Evolutionary conservation across 2,113 vertebrate genomes (phyloP).

Genomic region (Pterophyllum scalare): DNA sequence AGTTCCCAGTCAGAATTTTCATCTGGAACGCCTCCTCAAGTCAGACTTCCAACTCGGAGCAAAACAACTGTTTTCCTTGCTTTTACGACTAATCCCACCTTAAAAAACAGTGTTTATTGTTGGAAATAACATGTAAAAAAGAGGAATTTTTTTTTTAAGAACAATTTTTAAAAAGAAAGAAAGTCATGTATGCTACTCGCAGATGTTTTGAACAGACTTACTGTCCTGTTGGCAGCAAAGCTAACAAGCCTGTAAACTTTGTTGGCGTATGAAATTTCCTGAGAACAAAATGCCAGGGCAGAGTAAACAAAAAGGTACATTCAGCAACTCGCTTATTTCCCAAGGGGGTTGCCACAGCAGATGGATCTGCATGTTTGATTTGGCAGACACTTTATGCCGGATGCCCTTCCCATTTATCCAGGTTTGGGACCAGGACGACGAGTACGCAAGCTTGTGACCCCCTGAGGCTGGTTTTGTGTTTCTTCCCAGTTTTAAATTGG

Average conservation of each 20-base stretch:
- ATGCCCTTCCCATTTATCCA: background rate
- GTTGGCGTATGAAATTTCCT: background rate
- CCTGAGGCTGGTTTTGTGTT: background rate
- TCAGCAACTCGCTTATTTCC: background rate
- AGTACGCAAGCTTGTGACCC: background rate
- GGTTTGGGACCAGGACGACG: background rate
- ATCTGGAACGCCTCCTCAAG: background rate
- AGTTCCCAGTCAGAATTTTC: background rate
- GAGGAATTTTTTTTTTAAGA: background rate
- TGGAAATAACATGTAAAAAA: background rate
- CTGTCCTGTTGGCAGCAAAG: background rate
- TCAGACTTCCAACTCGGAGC: background rate
- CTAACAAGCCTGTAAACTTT: background rate
- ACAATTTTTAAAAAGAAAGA: background rate
- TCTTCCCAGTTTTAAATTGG: background rate
- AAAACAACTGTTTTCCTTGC: background rate
- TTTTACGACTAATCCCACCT: background rate
- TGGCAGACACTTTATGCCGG: background rate
- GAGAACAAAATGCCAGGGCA: background rate
- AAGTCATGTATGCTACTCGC: background rate
- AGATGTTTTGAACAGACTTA: background rate
- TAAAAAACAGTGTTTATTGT: background rate
- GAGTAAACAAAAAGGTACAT: background rate
- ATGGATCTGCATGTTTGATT: background rate
- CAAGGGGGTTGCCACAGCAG: background rate